These are phyloP conservation scores for Orthosia gracilis DNA, from an alignment of 2,888 invertebrate genomes.

Conservation along the genomic window DNA sequence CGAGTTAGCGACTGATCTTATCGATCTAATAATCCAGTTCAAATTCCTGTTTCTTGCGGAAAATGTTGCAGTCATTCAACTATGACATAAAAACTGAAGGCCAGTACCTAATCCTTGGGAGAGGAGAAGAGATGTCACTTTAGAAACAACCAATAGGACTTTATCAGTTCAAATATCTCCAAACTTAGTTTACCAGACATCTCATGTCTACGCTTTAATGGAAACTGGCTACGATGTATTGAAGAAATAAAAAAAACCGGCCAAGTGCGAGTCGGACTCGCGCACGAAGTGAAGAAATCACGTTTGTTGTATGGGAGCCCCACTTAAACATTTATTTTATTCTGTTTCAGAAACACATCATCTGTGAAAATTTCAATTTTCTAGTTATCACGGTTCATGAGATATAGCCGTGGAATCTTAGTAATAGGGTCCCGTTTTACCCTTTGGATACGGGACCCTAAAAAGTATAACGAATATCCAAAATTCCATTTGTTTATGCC, in stretches of 20 bases:
- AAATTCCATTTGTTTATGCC: neutral
- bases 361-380: too few relatives aligned
- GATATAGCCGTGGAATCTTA: too few relatives aligned
- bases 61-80: constrained; percentile 4
- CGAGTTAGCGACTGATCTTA: neutral
- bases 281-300: too few relatives aligned
- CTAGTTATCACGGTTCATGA: too few relatives aligned
- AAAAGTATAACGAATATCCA: neutral
- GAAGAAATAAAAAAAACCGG: neutral
- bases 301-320: too few relatives aligned
- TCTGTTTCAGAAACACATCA: too few relatives aligned
- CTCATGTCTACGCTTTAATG: neutral
- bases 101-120: neutral
- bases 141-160: neutral
- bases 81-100: neutral
- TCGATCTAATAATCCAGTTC: neutral
- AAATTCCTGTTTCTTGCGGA: neutral
- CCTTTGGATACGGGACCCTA: too few relatives aligned
- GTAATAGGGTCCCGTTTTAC: too few relatives aligned
- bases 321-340: too few relatives aligned
- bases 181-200: too few relatives aligned
- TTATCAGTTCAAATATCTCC: too few relatives aligned
- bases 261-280: too few relatives aligned
- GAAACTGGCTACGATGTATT: neutral
- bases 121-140: neutral